Evolutionary conservation across 2,113 vertebrate species (phyloP), one percentile per base, ranked within the genome.

Genomic region (Dasyornis broadbenti): DNA sequence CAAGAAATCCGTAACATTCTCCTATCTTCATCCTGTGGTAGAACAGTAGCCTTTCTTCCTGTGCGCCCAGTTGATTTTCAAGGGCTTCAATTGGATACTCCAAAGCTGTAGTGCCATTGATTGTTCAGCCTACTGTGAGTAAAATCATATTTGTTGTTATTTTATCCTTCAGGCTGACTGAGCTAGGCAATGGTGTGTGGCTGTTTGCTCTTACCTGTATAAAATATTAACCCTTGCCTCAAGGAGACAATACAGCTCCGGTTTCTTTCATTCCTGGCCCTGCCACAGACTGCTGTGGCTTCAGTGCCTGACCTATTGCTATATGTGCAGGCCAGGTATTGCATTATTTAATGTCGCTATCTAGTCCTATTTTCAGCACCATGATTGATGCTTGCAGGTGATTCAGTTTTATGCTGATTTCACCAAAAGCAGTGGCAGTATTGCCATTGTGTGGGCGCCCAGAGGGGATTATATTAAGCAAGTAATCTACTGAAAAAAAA

Each of bases 371-470:
- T 96, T 95, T 78, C 73, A 82, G 52, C 18, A 61, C 27, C 15
- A 12, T 37, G 57, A 79, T 27, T 94, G 79, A 88, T 70, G 68
- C 24, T 95, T 96, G 52, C 81, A 64, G 71, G 65, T 13, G 3
- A 73, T 95, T 86, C 68, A 71, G 56, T 52, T 95, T 94, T 84
- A 59, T 77, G 88, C 70, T 92, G 90, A 89, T 86, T 90, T 92
- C 52, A 57, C 60, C 64, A 73, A 82, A 94, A 89, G 35, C 65
- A 35, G 54, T 17, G 35, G 45, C 66, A 61, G 16, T 42, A 42
- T 47, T 91, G 52, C 56, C 47, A 40, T 80, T 90, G 56, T 79
- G 81, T 71, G 52, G 53, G 73, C 39, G 86, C 14, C n/a, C 66
- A 73, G 49, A 68, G 72, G 71, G 76, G 26, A 31, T 70, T 83